Evolutionary conservation across 2,113 vertebrate species (phyloP).

Genomic region (Guaruba guarouba): DNA sequence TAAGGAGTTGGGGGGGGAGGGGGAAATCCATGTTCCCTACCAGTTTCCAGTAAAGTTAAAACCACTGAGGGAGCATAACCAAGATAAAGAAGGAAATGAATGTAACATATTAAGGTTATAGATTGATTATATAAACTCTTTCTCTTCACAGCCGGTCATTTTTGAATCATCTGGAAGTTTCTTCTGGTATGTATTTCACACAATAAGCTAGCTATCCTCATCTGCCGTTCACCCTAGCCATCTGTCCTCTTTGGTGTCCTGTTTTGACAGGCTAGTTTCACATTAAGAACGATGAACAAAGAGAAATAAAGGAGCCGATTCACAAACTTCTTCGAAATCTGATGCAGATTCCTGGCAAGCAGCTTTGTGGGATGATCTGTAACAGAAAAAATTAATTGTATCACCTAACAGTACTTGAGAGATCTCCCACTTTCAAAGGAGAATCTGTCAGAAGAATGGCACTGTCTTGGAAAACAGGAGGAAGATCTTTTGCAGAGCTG

Average conservation of each 20-base stretch:
- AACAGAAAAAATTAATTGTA: not conserved
- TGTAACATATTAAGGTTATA: not conserved
- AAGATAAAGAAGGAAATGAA: not conserved
- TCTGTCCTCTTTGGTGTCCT: conserved; percentile 1
- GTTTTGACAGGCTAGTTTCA: not conserved
- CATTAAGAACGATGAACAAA: not conserved
- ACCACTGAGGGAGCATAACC: not conserved
- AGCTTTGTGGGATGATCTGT: not conserved
- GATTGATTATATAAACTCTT: not conserved
- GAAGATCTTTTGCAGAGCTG: not conserved
- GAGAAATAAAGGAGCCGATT: not conserved
- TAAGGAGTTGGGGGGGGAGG: accelerated
- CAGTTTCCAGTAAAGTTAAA: not conserved
- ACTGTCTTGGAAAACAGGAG: not conserved
- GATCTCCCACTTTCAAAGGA: not conserved
- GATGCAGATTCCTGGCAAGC: not conserved
- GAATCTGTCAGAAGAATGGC: not conserved
- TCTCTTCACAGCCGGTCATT: not conserved
- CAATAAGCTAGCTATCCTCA: not conserved
- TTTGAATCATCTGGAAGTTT: conserved; percentile 25
- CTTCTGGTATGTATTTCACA: not conserved
- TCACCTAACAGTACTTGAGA: not conserved
- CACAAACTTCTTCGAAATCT: not conserved
- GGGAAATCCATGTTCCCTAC: not conserved
- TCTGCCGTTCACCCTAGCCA: not conserved